Conservation (phyloP, 2,888 invertebrate species). For the Scaptomyza flava region DNA sequence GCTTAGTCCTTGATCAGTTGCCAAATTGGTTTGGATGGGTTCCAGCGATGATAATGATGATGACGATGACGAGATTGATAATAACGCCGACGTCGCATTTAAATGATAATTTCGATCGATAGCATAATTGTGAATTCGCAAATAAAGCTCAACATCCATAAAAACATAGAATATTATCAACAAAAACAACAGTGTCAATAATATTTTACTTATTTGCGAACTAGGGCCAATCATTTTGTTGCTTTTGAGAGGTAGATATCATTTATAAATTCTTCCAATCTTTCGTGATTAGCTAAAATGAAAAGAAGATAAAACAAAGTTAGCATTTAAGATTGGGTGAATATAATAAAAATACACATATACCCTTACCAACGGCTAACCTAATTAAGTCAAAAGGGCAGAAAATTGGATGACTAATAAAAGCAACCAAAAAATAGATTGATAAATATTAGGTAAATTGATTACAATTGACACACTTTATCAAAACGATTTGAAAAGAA, state of each 20-base stretch:
- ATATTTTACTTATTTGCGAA: slow-evolving; percentile 89
- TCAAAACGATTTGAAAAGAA: too few species aligned
- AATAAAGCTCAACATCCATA: slow-evolving; percentile 90
- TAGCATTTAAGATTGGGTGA: not conserved
- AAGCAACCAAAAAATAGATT: not conserved
- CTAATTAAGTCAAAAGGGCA: not conserved
- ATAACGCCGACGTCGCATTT: slow-evolving; percentile 65
- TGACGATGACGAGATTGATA: slow-evolving; percentile 2
- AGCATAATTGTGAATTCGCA: slow-evolving; percentile 89
- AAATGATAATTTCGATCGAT: slow-evolving; percentile 85
- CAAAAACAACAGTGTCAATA: slow-evolving; percentile 86
- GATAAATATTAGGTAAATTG: not conserved
- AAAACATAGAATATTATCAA: slow-evolving; percentile 88
- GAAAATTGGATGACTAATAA: not conserved
- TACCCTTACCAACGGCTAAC: not conserved
- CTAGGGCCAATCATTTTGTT: slow-evolving; percentile 89
- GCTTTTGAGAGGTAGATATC: slow-evolving; percentile 63
- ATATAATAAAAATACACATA: not conserved
- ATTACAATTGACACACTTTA: not conserved
- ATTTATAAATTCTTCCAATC: slow-evolving; percentile 50
- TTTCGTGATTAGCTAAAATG: slow-evolving; percentile 48
- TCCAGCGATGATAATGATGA: slow-evolving; percentile 37
- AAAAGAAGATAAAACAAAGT: not conserved
- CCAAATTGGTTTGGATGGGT: slow-evolving; percentile 17
- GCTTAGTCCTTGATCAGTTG: slow-evolving; percentile 33